Evolutionary conservation across 2,888 invertebrate genomes (phyloP), one percentile per base, ranked within the genome.

Genomic region (Brenthis hecate): DNA sequence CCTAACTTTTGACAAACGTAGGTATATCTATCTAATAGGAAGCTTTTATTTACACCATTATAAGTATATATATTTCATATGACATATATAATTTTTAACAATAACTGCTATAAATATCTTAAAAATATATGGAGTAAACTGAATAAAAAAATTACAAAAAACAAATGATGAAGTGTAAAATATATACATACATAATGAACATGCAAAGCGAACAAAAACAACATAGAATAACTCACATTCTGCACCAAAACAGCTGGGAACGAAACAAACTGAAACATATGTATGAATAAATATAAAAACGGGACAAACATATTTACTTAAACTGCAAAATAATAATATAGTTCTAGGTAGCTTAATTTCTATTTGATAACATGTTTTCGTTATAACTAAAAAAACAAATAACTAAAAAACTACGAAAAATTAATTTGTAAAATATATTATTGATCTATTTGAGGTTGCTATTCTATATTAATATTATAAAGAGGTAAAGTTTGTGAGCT

Each of bases 211-310:
- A 83, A 81, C 79, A 76, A 83, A 81, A 74, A 77, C 73, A 74
- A 76, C 74, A 79, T 82, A 77, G 81, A 83, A 80, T 87, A 86
- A 92, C 89, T 92, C 89, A 91, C 91, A 90, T 80, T 82, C 76
- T 78, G 81, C 87, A 81, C 81, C 85, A 79, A 84, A 81, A 83
- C 80, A 83, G 84, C 91, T 91, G 92, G 86, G 91, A 90, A 85
- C 78, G 87, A 88, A 76, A 78, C 47, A 75, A 75, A 77, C 70
- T 74, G 68, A 78, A 79, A 75, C 72, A 71, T 73, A 69, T 71
- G 74, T 76, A 72, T 73, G 65, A 75, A 74, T 70, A 70, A 71
- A 23, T 43, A 70, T 68, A 63, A 65, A 68, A 71, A 60, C n/a
- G 43, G 36, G 69, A 54, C 32, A 61, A 47, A 55, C 16, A 53